These are phyloP conservation scores for Lichenostomus cassidix DNA, from an alignment of 2,113 vertebrate species.

Conservation along the genomic window DNA sequence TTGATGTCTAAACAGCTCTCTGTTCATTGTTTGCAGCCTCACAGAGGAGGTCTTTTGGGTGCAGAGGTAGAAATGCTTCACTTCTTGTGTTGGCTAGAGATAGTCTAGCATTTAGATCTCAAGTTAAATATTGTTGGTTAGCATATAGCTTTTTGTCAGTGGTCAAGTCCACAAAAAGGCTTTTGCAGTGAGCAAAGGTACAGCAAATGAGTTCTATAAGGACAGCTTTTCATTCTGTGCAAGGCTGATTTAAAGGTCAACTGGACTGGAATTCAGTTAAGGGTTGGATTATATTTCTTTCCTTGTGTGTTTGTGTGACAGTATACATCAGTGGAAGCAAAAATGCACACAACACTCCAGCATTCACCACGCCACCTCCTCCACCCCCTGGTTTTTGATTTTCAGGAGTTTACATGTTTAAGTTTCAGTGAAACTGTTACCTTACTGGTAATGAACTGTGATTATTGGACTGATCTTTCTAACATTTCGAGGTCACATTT, in stretches of 20 bases:
- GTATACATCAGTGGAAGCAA: neutral
- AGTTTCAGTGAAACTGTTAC: neutral
- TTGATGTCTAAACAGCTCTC: conserved; percentile 69
- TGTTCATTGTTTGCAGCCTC: conserved; percentile 90
- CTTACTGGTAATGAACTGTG: neutral
- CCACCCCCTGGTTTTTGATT: neutral
- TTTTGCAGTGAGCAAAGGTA: conserved; percentile 42
- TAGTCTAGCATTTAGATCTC: conserved; percentile 79
- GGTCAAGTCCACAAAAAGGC: conserved; percentile 73
- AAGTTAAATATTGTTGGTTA: conserved; percentile 22
- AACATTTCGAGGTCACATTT: neutral
- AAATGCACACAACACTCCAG: neutral
- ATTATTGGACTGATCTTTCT: neutral
- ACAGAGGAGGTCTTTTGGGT: conserved; percentile 89
- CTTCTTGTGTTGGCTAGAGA: conserved; percentile 80
- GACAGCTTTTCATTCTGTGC: conserved; percentile 39
- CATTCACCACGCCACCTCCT: neutral
- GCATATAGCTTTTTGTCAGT: conserved; percentile 65
- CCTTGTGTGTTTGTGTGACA: neutral
- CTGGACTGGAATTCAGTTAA: conserved; percentile 53
- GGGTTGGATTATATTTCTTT: neutral
- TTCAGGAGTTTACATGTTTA: neutral
- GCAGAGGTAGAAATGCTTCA: conserved; percentile 92
- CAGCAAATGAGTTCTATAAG: conserved; percentile 13
- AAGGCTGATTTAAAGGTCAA: conserved; percentile 61